Base-by-base conservation (phyloP, 2,797 vertebrate genomes). In the Phoebastria nigripes region DNA sequence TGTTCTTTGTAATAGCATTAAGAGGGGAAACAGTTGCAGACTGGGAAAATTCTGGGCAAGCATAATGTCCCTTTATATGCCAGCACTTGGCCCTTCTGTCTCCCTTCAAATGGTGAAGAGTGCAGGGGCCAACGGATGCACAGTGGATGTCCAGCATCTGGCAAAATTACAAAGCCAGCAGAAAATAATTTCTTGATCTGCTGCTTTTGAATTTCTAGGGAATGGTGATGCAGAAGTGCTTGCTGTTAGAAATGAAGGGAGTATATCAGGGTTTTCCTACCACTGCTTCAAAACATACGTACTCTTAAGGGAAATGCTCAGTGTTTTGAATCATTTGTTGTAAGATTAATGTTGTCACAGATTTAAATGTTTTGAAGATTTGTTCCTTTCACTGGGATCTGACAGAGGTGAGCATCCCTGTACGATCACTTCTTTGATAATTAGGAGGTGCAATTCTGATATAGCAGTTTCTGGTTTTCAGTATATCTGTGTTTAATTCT, bases 11-110 rank as follows among this genome's bases (percentile, higher is more conserved):
- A 92, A 89, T 46, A 82, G 71, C 49, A 62, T 37, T 71, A 96
- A 90, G 79, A 80, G 41, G 76, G 5, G 28, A 84, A 91, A 93
- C 26, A 7, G 18, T 86, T 91, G 69, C 62, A 80, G 80, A 77
- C 39, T 46, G 56, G 84, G 80, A 95, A 95, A 94, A 94, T 93
- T 91, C 77, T 66, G 56, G 63, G 82, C n/a, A 47, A 93, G 31
- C 14, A 89, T 28, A 93, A 63, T 62, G 61, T 46, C 42, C 81
- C 81, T 90, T 89, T 92, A 52, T 95, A 33, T n/a, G 26, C 78
- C 25, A 42, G 39, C 41, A 62, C 51, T 93, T 83, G 85, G 37
- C 51, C 51, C n/a, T 79, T 47, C 20, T 72, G 16, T 77, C 84
- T 95, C 41, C 82, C 52, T 84, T 87, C 70, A 90, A 79, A 91